These are phyloP conservation scores for Microtus oregoni DNA, from an alignment of 2,113 vertebrate genomes.

Conservation along the genomic window DNA sequence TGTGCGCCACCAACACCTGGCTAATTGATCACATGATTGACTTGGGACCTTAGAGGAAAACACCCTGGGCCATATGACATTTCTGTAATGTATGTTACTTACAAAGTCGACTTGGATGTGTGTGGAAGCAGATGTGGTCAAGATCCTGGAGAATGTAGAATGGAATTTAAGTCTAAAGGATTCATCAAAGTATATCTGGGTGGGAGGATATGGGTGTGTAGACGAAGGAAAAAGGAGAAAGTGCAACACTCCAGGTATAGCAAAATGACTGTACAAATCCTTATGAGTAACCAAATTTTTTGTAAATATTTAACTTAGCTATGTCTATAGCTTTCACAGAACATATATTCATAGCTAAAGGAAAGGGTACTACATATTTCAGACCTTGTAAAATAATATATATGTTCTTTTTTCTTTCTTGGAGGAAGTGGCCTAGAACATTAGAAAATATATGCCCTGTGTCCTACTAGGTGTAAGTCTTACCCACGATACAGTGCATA, in stretches of 20 bases:
- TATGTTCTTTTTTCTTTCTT: neutral
- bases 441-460: neutral
- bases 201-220: neutral
- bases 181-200: neutral
- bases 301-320: conserved; percentile 3
- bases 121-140: neutral
- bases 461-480: neutral
- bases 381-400: neutral
- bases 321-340: neutral
- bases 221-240: neutral
- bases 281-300: neutral
- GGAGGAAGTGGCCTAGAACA: neutral
- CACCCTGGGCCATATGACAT: neutral
- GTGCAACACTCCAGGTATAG: neutral
- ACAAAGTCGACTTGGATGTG: neutral
- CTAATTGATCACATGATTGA: neutral
- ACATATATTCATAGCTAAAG: conserved; percentile 11
- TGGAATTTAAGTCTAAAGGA: neutral
- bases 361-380: neutral
- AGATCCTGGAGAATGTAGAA: neutral
- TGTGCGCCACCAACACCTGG: too few relatives aligned
- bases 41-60: neutral
- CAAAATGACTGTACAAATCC: neutral
- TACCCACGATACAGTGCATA: neutral
- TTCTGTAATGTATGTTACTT: neutral